Evolutionary conservation across 2,113 vertebrate species (phyloP).

Genomic region (Ia io): DNA sequence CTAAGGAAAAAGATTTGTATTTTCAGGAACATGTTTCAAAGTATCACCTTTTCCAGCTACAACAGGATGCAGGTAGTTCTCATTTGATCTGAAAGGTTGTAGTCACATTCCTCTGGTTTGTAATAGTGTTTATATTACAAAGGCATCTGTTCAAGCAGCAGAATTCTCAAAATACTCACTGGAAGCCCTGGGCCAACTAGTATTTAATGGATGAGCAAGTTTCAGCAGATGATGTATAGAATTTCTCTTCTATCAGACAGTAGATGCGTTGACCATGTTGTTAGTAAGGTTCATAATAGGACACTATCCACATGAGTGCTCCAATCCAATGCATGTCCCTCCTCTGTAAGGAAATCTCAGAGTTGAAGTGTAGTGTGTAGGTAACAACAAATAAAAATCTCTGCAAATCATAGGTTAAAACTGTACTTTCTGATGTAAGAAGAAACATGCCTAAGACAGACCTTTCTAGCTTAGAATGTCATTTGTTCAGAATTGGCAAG

Average conservation of each 20-base stretch:
- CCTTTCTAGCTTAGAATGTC: neutral
- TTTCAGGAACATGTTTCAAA: conserved; percentile 59
- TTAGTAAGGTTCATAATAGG: conserved; percentile 54
- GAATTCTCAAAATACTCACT: conserved; percentile 9
- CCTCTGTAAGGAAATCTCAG: neutral
- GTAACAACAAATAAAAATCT: neutral
- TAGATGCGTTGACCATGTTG: conserved; percentile 35
- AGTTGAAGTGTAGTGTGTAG: neutral
- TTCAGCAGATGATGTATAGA: conserved; percentile 35
- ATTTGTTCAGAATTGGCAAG: neutral
- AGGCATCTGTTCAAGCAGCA: neutral
- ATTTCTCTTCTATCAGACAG: conserved; percentile 48
- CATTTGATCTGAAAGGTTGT: conserved; percentile 63
- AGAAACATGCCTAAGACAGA: neutral
- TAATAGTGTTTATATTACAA: conserved; percentile 29
- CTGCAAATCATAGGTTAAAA: neutral
- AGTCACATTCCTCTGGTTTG: conserved; percentile 24
- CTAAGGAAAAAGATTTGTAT: conserved; percentile 67
- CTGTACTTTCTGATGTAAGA: too few species aligned
- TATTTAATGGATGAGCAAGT: conserved; percentile 58
- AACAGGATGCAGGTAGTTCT: conserved; percentile 41
- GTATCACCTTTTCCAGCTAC: conserved; percentile 58
- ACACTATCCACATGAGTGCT: conserved; percentile 43
- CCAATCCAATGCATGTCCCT: neutral
- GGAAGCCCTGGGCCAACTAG: conserved; percentile 41